Evolutionary conservation across 2,113 vertebrate species (phyloP), one percentile per base, ranked within the genome.

Genomic region (Menidia beryllina): DNA sequence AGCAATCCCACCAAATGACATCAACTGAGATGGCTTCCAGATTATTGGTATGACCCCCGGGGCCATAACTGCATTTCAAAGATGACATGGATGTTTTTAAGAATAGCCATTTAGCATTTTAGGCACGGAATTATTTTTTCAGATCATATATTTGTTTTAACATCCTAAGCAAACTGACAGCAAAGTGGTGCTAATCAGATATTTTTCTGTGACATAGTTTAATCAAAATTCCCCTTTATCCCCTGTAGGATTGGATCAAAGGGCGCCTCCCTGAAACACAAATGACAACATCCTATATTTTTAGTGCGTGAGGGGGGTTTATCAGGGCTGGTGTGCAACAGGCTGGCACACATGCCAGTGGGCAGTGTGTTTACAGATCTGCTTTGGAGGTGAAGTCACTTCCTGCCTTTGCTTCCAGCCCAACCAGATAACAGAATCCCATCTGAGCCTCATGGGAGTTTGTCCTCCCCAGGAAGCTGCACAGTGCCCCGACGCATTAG

Each of bases 331-430:
- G 34, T 71, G 45, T 21, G 15, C 50, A 21, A 52, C 75, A 57
- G 43, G 57, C 78, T 30, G 71, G 72, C 65, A 78, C 59, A 69
- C 53, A 63, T 54, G 54, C 38, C 21, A 51, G 53, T 58, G 62
- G 52, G 77, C n/a, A 73, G 63, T 59, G 49, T 57, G 81, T 88
- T 89, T 90, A 91, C 86, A 60, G 47, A 39, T 23, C 72, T 2
- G 36, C 65, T 79, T 72, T 53, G 41, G 30, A 76, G 71, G 30
- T 92, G 89, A 94, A 75, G 77, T 93, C 91, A 93, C 87, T 91
- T 93, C 93, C 91, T 89, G 85, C 21, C 65, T 62, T 72, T 81
- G 79, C 85, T 56, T 62, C 72, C 75, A 83, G 55, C 69, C 77
- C 59, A 50, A 14, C 53, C 72, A 82, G 85, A 91, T 90, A 91